Percentiles rank a stretch among this genome's conserved stretches.
Conservation (phyloP, 2,797 vertebrate species). For the Merluccius polli region DNA sequence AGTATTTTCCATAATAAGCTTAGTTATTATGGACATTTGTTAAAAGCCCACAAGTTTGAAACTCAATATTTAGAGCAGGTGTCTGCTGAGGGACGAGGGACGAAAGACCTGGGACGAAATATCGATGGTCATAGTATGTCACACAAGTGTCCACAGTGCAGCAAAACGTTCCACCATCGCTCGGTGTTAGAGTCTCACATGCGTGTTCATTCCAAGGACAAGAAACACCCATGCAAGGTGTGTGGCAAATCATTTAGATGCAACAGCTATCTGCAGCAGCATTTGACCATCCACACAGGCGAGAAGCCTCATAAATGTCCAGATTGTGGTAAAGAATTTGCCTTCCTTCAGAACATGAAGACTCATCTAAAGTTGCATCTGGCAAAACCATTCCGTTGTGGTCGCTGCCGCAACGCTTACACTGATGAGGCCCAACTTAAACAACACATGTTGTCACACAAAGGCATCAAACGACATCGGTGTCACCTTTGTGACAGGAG, state of each 20-base stretch:
- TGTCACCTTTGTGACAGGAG: constrained; percentile 76
- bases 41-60: constrained; percentile 62
- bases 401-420: constrained; percentile 78
- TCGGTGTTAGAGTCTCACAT: constrained; percentile 78
- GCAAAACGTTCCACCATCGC: constrained; percentile 74
- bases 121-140: constrained; percentile 58
- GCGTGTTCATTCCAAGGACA: constrained; percentile 78
- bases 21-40: constrained; percentile 62
- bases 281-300: constrained; percentile 77
- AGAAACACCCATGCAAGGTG: constrained; percentile 76
- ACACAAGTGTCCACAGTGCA: constrained; percentile 73
- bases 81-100: constrained; percentile 29
- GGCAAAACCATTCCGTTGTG: constrained; percentile 78
- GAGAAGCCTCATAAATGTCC: constrained; percentile 79
- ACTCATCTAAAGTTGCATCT: constrained; percentile 78
- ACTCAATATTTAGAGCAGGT: constrained; percentile 52
- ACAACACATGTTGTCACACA: constrained; percentile 76
- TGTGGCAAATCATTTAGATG: constrained; percentile 77
- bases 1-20: constrained; percentile 63
- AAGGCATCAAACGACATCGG: constrained; percentile 75
- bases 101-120: constrained; percentile 39
- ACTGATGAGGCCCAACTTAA: constrained; percentile 73
- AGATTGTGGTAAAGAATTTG: constrained; percentile 78
- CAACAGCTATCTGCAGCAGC: constrained; percentile 78
- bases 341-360: constrained; percentile 80